Percentiles rank a stretch among this genome's conserved stretches.
Evolutionary conservation across 2,888 invertebrate genomes (phyloP).

Genomic region (Drosophila flavopinicola): DNA sequence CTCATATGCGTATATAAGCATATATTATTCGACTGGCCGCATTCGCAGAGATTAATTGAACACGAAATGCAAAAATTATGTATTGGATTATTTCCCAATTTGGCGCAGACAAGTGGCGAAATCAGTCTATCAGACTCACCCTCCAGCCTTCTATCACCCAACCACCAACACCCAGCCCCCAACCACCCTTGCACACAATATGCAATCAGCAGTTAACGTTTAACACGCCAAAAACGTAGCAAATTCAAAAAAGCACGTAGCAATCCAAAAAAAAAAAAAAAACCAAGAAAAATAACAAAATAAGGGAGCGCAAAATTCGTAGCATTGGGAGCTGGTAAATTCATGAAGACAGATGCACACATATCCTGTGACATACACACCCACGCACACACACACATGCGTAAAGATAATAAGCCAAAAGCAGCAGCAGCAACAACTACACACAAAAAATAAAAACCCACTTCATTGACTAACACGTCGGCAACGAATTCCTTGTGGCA

Average conservation of each 20-base stretch:
- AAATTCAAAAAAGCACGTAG: conserved; percentile 63
- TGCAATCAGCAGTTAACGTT: conserved; percentile 76
- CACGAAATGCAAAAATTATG: conserved; percentile 7
- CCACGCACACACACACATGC: conserved; percentile 13
- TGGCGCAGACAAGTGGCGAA: conserved; percentile 56
- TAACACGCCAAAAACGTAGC: conserved; percentile 60
- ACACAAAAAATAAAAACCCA: too few relatives aligned
- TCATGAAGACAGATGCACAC: conserved; percentile 60
- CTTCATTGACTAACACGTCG: conserved; percentile 60
- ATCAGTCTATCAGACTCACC: too few relatives aligned
- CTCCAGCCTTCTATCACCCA: not conserved
- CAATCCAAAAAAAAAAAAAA: conserved; percentile 16
- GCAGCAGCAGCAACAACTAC: conserved; percentile 22
- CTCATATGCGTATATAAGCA: not conserved
- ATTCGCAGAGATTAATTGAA: not conserved
- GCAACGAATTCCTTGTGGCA: conserved; percentile 32
- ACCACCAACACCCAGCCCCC: not conserved
- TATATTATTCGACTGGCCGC: too few relatives aligned
- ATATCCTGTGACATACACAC: conserved; percentile 15
- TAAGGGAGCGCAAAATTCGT: conserved; percentile 28
- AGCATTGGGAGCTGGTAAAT: conserved; percentile 42
- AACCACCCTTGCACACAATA: conserved; percentile 50
- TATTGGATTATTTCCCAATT: conserved; percentile 13
- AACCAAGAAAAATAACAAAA: conserved; percentile 23
- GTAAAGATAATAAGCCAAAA: conserved; percentile 60